Base-by-base conservation (phyloP, 2,113 vertebrate species). In the Proterorhinus semilunaris region DNA sequence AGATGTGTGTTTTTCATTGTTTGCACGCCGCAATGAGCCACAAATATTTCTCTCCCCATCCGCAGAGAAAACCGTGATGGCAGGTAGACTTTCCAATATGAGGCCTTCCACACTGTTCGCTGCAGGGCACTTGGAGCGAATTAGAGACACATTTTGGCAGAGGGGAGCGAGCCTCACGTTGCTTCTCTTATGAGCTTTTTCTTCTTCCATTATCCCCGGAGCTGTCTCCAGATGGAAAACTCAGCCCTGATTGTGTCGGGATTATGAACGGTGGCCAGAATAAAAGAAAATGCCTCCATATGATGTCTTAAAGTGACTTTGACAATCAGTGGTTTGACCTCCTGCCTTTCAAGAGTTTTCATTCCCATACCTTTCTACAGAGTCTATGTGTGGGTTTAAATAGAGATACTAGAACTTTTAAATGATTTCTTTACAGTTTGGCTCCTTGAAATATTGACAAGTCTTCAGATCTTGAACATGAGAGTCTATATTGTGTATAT, bases 81-180 rank as follows among this genome's bases (percentile, higher is more conserved):
- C 76, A 71, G 76, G 67, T 68, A 78, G 54, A 74, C 66, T 81
- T 78, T 81, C 68, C 55, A 72, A 82, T 80, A 79, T 78, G 70
- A 80, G 55, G 51, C 55, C 63, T 79, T 68, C 67, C 47, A 54
- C 47, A 43, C 36, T 61, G 46, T 77, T 71, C 52, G 71, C 72
- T 74, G 8, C 47, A 47, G 75, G 78, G 80, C 72, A 72, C 73
- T 72, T 69, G 62, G 55, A 78, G 71, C 71, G 69, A 78, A 84
- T 80, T 79, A 78, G 63, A 87, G 66, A 82, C 76, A 82, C 80
- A 86, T 79, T 73, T 69, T 80, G 83, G 73, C 74, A 45, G 61
- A 74, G 72, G 58, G 74, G 76, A 70, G 50, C 12, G 73, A 74
- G 78, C 77, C 66, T 78, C 64, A 63, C 68, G 68, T 69, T 81